phyloP scores from a whole-genome alignment of 2,113 vertebrate genomes.

The Toxostoma redivivum region DNA sequence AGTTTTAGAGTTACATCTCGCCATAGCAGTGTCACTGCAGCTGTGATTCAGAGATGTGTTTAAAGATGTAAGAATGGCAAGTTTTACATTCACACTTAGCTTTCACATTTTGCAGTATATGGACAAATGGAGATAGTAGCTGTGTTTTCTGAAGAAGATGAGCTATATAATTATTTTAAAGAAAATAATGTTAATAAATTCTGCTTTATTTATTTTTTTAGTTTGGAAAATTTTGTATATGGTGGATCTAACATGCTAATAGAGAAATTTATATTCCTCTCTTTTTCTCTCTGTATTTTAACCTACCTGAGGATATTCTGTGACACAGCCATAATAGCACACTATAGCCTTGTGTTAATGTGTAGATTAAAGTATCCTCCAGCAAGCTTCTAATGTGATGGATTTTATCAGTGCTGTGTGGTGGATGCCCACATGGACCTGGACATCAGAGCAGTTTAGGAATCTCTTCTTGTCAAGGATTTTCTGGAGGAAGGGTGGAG shows the following conservation, averaged over 20 bases:
- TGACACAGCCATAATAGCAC: neutral
- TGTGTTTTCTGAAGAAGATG: neutral
- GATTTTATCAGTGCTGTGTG: neutral
- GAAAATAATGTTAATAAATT: neutral
- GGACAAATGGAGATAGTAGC: neutral
- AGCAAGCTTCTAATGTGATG: neutral
- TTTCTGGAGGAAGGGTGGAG: neutral
- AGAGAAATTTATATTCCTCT: neutral
- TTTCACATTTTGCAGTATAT: neutral
- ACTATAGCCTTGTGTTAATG: neutral
- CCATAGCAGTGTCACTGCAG: neutral
- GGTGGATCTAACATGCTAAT: neutral
- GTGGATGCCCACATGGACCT: neutral
- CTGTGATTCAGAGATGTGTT: neutral
- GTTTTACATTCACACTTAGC: neutral
- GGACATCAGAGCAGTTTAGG: neutral
- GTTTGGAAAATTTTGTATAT: neutral
- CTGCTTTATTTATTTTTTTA: neutral
- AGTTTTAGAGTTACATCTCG: neutral
- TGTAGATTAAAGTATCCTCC: neutral
- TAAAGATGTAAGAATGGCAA: neutral
- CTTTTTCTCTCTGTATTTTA: neutral
- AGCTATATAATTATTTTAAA: neutral
- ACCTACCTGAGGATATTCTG: neutral
- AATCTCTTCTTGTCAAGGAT: neutral